Base-by-base conservation (phyloP, 1,140 invertebrate species). In the Drosophila erecta region DNA sequence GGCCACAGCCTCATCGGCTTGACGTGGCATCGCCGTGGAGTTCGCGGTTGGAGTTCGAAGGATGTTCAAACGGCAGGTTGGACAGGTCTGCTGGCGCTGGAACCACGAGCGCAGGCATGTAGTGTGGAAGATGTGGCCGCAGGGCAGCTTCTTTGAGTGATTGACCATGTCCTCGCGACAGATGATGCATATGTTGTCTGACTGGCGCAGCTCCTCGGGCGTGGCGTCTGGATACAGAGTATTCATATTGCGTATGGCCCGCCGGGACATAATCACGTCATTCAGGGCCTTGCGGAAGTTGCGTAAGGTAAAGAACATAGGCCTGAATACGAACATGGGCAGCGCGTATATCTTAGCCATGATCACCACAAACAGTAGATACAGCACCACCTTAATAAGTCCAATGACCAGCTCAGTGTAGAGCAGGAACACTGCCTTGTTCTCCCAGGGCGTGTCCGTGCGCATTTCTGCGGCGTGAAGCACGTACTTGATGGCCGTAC, bases 121-220 rank as follows among this genome's bases (percentile, higher is more conserved):
- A 22, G 98, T 97, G 93, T 99, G 99, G 94, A 99, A 99, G 85
- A 99, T 99, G 92, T 99, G 99, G 93, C 99, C 98, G 93, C 99
- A 99, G 0, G 99, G 99, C 59, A 99, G 93, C 92, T 99, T 99
- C 93, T 99, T 99, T 2, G 97, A 97, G 41, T 96, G 96, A 93
- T 94, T 92, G 33, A 94, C 92, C 93, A 94, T 94, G 73, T 94
- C 94, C 67, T 94, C 94, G 33, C 94, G 85, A 22, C 99, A 99
- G 83, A 99, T 99, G 78, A 99, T 99, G 93, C 99, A 99, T 46
- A 99, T 98, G 92, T 99, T 99, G 93, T 99, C 99, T 5, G 97
- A 97, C 37, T 96, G 95, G n/a, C 95, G 95, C 20, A 99, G 93
- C 92, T 99, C 98, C 91, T 98, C 98, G 4, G 95, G 93, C 2